Evolutionary conservation across 2,797 vertebrate species (phyloP).

Genomic region (Iguana delicatissima): DNA sequence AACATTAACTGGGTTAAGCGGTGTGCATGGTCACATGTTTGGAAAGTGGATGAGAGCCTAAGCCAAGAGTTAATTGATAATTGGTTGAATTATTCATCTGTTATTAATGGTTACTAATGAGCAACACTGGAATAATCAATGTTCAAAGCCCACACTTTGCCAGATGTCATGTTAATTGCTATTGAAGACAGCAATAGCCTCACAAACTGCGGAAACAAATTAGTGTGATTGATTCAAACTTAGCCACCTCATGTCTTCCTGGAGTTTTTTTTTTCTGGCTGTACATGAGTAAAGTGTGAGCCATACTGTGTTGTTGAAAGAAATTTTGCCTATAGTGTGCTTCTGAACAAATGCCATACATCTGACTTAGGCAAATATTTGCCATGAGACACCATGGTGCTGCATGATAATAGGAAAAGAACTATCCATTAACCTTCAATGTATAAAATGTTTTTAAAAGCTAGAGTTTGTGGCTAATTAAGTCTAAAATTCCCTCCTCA

Average conservation of each 20-base stretch:
- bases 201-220: constrained; percentile 76
- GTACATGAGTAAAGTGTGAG: constrained; percentile 46
- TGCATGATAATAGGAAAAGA: constrained; percentile 51
- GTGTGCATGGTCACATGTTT: constrained; percentile 31
- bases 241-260: constrained; percentile 67
- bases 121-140: constrained; percentile 76
- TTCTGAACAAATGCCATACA: constrained; percentile 50
- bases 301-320: constrained; percentile 38
- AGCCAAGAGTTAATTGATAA: constrained; percentile 76
- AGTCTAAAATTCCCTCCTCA: constrained; percentile 64
- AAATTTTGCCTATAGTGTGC: constrained; percentile 55
- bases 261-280: constrained; percentile 66
- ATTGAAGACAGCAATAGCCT: constrained; percentile 74
- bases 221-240: constrained; percentile 75
- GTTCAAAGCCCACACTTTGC: constrained; percentile 72
- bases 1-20: constrained; percentile 59
- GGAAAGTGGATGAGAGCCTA: constrained; percentile 57
- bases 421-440: constrained; percentile 46
- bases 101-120: constrained; percentile 80
- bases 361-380: constrained; percentile 61
- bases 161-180: constrained; percentile 79
- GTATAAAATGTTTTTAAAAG: constrained; percentile 56
- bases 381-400: constrained; percentile 43
- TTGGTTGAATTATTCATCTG: constrained; percentile 73
- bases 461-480: constrained; percentile 53